Evolutionary conservation across 2,888 invertebrate species (phyloP), one percentile per base, ranked within the genome.

Genomic region (Amorpha juglandis): DNA sequence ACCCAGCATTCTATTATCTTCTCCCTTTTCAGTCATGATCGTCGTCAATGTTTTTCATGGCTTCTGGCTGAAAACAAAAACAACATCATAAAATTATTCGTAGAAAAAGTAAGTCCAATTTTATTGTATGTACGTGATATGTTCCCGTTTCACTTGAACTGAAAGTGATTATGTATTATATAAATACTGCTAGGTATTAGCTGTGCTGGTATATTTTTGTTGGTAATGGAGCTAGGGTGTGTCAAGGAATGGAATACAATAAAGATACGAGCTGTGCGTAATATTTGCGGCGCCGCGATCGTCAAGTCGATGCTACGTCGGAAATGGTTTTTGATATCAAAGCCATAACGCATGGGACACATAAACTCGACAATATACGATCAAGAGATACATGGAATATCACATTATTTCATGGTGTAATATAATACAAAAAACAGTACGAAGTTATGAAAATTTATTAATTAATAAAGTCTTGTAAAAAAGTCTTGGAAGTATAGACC

Each of bases 1-100:
- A 92, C 93, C 93, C 87, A 92, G 81, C 93, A 93, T 92, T 77
- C 92, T 92, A 77, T 91, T 92, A 63, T 87, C 71, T 80, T 93
- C 92, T 68, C 83, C 84, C 71, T 89, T 90, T 78, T 93, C 93
- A 92, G 90, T 91, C 92, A 92, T 93, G 70, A 71, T 92, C 90
- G 80, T 91, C 89, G 58, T 90, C 87, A 53, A 83, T 78, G 71
- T 83, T 84, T 81, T 87, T 91, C 93, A 92, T 92, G 87, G 81
- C 78, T 82, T 73, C 75, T 75, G 76, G 69, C 87, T 88, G 82
- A 33, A 81, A 85, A 67, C 63, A 72, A 68, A 63, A 67, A 51
- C 2, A 27, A 3, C 4, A 3, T 27, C 4, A 3, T 27, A 27
- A 27, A 27, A 27, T 27, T 27, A 27, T 27, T 27, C 27, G 27